Conservation (phyloP, 2,797 vertebrate species). For the Ctenosaura bakeri region DNA sequence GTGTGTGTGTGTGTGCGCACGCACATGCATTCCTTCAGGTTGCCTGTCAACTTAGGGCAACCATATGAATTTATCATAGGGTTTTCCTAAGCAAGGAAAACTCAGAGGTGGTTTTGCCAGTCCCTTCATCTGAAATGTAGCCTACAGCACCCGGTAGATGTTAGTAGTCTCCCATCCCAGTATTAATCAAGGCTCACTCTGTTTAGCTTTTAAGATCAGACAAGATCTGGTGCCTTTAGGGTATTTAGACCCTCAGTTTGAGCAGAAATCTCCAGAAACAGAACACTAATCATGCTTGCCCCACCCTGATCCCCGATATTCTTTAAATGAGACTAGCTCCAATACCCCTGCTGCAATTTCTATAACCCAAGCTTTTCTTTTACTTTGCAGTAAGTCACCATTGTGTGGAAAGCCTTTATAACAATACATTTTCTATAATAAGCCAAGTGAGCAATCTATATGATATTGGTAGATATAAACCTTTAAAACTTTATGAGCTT, state of each 20-base stretch:
- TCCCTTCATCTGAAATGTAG: no score
- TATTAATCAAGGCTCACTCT: no score
- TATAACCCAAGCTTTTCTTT: conserved; percentile 18
- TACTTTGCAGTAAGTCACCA: conserved; percentile 56
- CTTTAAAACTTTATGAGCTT: conserved; percentile 40
- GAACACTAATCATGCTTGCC: conserved; percentile 37
- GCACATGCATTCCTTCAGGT: no score
- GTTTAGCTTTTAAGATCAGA: no score
- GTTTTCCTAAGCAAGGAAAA: no score
- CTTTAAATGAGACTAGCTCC: not conserved
- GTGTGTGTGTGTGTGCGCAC: not conserved
- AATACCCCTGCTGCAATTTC: not conserved
- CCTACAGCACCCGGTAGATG: no score
- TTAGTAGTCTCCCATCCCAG: no score
- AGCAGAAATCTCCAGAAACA: not conserved
- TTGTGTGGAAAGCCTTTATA: conserved; percentile 41
- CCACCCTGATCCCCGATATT: not conserved
- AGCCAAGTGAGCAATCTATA: conserved; percentile 38
- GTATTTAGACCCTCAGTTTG: no score
- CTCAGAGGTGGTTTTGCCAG: no score
- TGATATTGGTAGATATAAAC: conserved; percentile 24
- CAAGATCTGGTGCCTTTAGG: no score
- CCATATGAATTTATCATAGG: no score
- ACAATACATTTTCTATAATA: conserved; percentile 49
- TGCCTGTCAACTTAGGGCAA: no score